These are phyloP conservation scores for Sicus ferrugineus DNA, from an alignment of 2,888 invertebrate genomes.

Conservation along the genomic window DNA sequence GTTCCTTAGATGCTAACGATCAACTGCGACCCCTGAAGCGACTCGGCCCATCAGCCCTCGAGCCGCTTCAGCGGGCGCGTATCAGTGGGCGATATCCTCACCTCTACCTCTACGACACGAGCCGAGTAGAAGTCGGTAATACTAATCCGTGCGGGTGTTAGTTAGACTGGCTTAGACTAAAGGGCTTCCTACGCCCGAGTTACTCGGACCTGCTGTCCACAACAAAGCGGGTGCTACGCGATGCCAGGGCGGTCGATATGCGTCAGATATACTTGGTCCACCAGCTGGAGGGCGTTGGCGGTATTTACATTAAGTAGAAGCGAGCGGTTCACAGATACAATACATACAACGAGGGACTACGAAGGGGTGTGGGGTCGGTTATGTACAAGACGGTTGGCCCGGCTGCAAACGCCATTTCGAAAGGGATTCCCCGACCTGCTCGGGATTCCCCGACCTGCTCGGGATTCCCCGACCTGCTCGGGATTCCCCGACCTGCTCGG, in stretches of 20 bases:
- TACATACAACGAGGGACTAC: neutral
- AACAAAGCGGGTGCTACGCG: neutral
- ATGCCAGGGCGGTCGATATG: constrained; percentile 47
- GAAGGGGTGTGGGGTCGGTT: constrained; percentile 5
- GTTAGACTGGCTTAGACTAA: neutral
- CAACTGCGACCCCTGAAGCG: no score
- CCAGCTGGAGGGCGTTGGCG: constrained; percentile 14
- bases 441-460: no score
- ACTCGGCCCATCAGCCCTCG: no score
- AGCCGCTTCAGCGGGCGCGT: no score
- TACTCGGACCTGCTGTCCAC: neutral
- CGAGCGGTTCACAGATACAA: no score
- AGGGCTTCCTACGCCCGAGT: neutral
- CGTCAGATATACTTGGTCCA: constrained; percentile 49
- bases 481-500: no score
- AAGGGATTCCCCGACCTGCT: no score
- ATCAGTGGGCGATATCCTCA: neutral
- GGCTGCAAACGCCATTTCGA: no score
- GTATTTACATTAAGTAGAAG: constrained; percentile 60
- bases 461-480: no score
- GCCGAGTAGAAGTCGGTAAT: constrained; percentile 23
- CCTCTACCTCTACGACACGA: constrained; percentile 14
- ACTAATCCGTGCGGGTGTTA: neutral
- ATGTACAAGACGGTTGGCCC: neutral
- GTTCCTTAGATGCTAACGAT: no score